Evolutionary conservation across 2,797 vertebrate genomes (phyloP), one percentile per base, ranked within the genome.

Genomic region (Helarctos malayanus): DNA sequence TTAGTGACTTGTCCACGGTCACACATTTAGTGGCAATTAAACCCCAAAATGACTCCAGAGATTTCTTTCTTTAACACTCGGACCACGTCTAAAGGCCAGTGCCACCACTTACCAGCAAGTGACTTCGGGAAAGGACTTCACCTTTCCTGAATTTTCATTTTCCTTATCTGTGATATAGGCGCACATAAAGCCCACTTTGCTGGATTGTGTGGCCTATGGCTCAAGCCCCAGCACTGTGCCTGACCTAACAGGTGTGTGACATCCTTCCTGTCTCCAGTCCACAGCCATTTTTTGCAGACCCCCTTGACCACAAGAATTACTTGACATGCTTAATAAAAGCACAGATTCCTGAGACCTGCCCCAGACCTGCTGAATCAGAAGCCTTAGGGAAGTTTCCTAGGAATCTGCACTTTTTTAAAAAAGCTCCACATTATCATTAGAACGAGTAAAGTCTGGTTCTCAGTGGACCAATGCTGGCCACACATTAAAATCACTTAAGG

Each of bases 171-270:
- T 27, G 68, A 68, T 38, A 1, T 47, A 32, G 49, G 15, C 10
- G 47, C 18, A 21, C 56, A 15, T 21, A 41, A 89, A 87, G 21
- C 14, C 41, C 63, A 18, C 18, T 21, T 47, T 45, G 65, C 49
- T 69, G 59, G 57, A 45, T 29, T 6, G 1, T 9, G 9, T 5
- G 47, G 4, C 25, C 54, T 41, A 0, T 12, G 21, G 19, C 19
- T 41, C n/a, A 21, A 16, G 25, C 41, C 68, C 38, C 80, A 82
- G 32, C 85, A 38, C 19, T 11, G 12, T 3, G n/a, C 49, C 57
- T 63, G 65, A 16, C 21, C 27, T 38, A 32, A 11, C 45, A 65
- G 69, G 16, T 25, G 3, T 49, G 38, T 27, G 65, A 38, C 7
- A 4, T 19, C 56, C 82, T 80, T 86, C 56, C 75, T 29, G 1